Base-by-base conservation (phyloP, 2,888 invertebrate genomes). In the Agrilus mali region DNA sequence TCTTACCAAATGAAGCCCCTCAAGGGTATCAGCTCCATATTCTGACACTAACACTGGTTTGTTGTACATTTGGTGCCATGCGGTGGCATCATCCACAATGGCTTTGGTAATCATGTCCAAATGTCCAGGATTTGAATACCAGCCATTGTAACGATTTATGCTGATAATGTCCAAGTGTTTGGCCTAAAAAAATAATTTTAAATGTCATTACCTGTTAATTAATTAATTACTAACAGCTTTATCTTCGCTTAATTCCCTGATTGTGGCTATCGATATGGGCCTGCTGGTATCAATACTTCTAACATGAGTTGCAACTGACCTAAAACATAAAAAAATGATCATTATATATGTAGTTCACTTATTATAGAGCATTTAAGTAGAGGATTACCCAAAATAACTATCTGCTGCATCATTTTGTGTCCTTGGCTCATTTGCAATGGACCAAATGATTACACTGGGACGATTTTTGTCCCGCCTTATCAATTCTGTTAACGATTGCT, bases 401-500 rank as follows among this genome's bases (percentile, higher is more conserved):
- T 80, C 83, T 2, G 94, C 81, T 42, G 74, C 73, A 13, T 68
- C 58, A 42, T 77, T 70, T 46, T 77, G 71, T 0, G 86, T 84
- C 48, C 83, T 72, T 0, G 96, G 95, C 62, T 97, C 96, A 67
- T 97, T 97, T 16, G 95, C 85, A 45, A 96, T 80, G 4, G 95
- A 96, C 97, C 97, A 97, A 78, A 93, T 86, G 45, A 96, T 77
- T 13, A 95, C 94, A 45, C 90, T 86, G 0, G 97, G 92, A 57
- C 92, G 82, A 69, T 97, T 97, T 64, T 92, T 92, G 68, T 97
- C 97, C 40, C 96, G 75, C 46, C 79, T 75, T 41, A 94, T 82
- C 53, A 97, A 69, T 63, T 96, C 92, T 7, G 81, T 80, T 60
- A 96, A 70, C 0, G 94, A 86, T 42, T 80, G 75, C 61, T 85